A percentile compares a stretch with the other conserved stretches of the same genome.
phyloP scores from a whole-genome alignment of 2,797 vertebrate genomes.

The Lycodopsis pacificus region DNA sequence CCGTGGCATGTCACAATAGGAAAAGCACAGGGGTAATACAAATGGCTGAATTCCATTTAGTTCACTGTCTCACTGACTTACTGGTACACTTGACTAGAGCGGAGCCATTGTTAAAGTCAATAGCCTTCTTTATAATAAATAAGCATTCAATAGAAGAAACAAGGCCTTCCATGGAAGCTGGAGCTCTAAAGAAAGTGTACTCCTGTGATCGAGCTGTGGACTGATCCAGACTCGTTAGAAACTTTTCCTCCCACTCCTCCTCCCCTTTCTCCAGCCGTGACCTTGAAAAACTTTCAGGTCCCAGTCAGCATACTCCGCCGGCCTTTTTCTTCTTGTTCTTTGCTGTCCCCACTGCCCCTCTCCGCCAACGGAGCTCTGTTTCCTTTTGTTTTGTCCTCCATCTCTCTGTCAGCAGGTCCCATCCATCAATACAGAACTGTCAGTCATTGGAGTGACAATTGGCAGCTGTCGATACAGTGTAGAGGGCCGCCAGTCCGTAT shows the following conservation, averaged over 20 bases:
- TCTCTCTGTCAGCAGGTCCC: constrained; percentile 80
- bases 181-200: not conserved
- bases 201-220: not conserved
- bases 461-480: constrained; percentile 83
- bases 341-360: constrained; percentile 45
- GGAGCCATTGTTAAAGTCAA: not conserved
- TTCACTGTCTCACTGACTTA: not conserved
- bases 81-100: not conserved
- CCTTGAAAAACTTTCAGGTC: constrained; percentile 68
- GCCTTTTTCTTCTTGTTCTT: constrained; percentile 33
- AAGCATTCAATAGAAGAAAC: not conserved
- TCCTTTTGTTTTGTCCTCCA: constrained; percentile 75
- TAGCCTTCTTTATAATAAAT: not conserved
- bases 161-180: not conserved
- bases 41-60: not conserved
- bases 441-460: constrained; percentile 82
- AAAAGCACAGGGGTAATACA: not conserved
- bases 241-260: not conserved
- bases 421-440: constrained; percentile 85
- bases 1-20: not conserved
- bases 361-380: constrained; percentile 39
- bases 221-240: constrained; percentile 11
- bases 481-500: constrained; percentile 65
- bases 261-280: constrained; percentile 27
- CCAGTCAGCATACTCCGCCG: constrained; percentile 3